Evolutionary conservation across 2,113 vertebrate genomes (phyloP), one percentile per base, ranked within the genome.

Genomic region (Microcebus ravelobensis): DNA sequence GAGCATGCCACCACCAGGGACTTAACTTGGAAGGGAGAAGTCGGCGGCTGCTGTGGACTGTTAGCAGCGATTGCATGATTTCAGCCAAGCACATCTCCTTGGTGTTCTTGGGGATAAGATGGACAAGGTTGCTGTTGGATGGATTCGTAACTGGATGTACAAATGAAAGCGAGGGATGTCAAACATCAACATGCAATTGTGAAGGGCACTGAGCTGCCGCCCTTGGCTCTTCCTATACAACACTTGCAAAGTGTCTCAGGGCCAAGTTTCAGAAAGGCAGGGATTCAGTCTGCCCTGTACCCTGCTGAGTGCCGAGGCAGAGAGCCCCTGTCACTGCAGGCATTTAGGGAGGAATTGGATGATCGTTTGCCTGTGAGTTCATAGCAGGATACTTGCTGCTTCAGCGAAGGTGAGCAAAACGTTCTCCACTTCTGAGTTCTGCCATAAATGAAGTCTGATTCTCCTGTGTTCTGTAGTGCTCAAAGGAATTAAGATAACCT

Each of bases 261-360:
- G 45, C 8, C 36, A 50, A 29, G 9, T 73, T 91, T 61, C 36
- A 9, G 21, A 4, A 36, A 36, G 36, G 18, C 13, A 20, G 34
- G 36, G 39, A 34, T 63, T 36, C 17, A 34, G 10, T 15, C 42
- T 8, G 7, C 68, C 23, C 1, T n/a, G 48, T 39, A 27, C 25
- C 63, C 50, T 59, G 6, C 18, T 36, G 14, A 42, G 9, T 59
- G 57, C 31, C 4, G 34, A 63, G 39, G 14, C 1, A 8, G 14
- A 23, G 55, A 36, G 3, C 4, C 6, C 3, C 42, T 45, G 0
- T 4, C 2, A 6, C 42, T n/a, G 65, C 71, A 14, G 17, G 23
- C 21, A 6, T 45, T 45, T 21, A 71, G 71, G 71, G 82, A 39
- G 67, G 25, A 52, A 11, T 31, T 23, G 0, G 17, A 1, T 57